Base-by-base conservation (phyloP, 2,888 invertebrate genomes). In the Helobdella robusta region DNA sequence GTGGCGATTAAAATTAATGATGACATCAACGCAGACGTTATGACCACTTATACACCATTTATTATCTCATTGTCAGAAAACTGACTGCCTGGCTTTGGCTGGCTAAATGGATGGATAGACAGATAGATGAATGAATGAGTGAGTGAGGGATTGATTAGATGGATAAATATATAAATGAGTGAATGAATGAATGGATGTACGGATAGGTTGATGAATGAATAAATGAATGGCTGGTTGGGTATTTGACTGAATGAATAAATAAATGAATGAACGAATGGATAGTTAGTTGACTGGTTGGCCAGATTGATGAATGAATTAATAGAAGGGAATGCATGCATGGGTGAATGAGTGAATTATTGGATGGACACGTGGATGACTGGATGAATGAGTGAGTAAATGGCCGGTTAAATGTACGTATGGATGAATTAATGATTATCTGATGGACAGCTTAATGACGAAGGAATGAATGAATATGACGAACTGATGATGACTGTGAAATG, bases 121-220 rank as follows among this genome's bases (percentile, higher is more conserved):
- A n/a, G n/a, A n/a, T n/a, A n/a, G n/a, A n/a, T n/a, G n/a, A n/a
- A 25, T 50, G 50, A 23, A 25, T 50, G 50, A 23, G 50, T 50
- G 50, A 23, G 50, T 50, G 50, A 23, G 50, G n/a, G 50, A n/a
- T n/a, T n/a, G n/a, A n/a, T n/a, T n/a, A n/a, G n/a, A n/a, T n/a
- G 44, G 44, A 40, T 40, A 40, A 40, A 11, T 15, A 40, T 40
- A 15, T n/a, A n/a, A n/a, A n/a, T n/a, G 50, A 23, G 50, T 50
- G 50, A 23, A 25, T 50, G 50, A 23, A 25, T 50, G 50, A 23
- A 25, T 50, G 50, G n/a, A 25, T 18, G 50, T 50, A 25, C 25
- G 50, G n/a, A 25, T 50, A 4, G n/a, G 50, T 50, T n/a, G n/a
- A 25, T 50, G 50, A 23, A 25, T 50, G 50, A 23, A 25, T 50